These are phyloP conservation scores for Sebastes wilsoni DNA, from an alignment of 2,797 vertebrate genomes.

Conservation along the genomic window DNA sequence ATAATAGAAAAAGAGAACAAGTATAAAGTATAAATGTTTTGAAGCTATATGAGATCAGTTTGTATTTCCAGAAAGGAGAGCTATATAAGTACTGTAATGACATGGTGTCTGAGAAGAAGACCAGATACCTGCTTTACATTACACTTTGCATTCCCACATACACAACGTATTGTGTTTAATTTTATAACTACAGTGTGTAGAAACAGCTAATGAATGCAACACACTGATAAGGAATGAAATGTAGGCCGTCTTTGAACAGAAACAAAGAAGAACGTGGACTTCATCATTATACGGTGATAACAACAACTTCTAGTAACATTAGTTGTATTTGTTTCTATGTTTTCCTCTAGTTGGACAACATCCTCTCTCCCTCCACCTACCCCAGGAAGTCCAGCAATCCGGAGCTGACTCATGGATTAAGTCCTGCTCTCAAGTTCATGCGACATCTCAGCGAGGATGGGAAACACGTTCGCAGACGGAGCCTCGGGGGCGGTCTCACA, in stretches of 20 bases:
- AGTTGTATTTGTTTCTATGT: background rate
- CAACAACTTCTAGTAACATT: background rate
- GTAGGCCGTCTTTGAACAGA: background rate
- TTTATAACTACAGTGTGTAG: background rate
- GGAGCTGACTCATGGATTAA: conserved; percentile 82
- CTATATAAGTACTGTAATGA: background rate
- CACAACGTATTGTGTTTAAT: background rate
- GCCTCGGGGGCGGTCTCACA: conserved; percentile 93
- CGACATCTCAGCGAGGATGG: conserved; percentile 91
- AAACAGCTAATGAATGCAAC: background rate
- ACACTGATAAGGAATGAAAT: background rate
- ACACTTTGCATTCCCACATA: too few species aligned
- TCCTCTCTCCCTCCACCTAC: conserved; percentile 85
- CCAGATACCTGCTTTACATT: background rate
- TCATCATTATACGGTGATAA: background rate
- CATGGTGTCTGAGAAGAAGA: background rate
- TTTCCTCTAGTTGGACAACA: conserved; percentile 87
- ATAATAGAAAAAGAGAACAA: too few species aligned
- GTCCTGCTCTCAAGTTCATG: conserved; percentile 86
- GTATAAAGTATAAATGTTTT: background rate
- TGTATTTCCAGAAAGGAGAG: background rate
- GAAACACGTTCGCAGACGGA: conserved; percentile 87
- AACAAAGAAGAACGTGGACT: background rate
- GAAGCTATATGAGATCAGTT: background rate
- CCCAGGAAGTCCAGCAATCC: conserved; percentile 92